These are phyloP conservation scores for Pangasius krempfi DNA, from an alignment of 2,797 vertebrate species.

Conservation along the genomic window DNA sequence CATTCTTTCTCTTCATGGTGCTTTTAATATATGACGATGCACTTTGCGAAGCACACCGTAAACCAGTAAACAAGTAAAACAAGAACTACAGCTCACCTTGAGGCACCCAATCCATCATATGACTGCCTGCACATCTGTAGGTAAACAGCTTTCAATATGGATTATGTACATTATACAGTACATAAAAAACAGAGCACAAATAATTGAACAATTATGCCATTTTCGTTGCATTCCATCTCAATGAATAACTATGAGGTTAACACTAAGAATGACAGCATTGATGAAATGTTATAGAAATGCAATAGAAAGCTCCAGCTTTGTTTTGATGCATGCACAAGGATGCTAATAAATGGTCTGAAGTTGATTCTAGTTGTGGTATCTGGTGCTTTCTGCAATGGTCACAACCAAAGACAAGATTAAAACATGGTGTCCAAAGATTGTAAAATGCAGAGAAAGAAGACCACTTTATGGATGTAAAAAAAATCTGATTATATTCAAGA, in stretches of 20 bases:
- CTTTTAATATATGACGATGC: background rate
- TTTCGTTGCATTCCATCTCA: background rate
- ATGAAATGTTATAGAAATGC: background rate
- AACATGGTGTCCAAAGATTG: background rate
- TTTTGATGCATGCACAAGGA: background rate
- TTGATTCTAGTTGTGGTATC: background rate
- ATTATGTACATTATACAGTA: conserved; percentile 1
- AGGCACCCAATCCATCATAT: background rate
- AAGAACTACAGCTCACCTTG: background rate
- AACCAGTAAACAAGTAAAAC: background rate
- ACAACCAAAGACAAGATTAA: background rate
- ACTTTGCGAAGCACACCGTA: background rate
- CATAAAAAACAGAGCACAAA: background rate
- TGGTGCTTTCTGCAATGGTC: background rate
- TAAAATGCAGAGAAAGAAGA: background rate
- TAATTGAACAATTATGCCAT: background rate
- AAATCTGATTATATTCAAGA: background rate
- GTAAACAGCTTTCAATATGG: background rate
- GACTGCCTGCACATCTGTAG: background rate
- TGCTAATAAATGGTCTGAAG: background rate
- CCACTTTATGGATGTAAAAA: background rate
- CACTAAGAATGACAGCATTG: background rate
- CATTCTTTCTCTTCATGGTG: conserved; percentile 5
- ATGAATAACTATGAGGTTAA: background rate
- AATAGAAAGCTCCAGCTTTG: background rate